phyloP scores from a whole-genome alignment of 2,888 invertebrate genomes.

The Drosophila paucipuncta region DNA sequence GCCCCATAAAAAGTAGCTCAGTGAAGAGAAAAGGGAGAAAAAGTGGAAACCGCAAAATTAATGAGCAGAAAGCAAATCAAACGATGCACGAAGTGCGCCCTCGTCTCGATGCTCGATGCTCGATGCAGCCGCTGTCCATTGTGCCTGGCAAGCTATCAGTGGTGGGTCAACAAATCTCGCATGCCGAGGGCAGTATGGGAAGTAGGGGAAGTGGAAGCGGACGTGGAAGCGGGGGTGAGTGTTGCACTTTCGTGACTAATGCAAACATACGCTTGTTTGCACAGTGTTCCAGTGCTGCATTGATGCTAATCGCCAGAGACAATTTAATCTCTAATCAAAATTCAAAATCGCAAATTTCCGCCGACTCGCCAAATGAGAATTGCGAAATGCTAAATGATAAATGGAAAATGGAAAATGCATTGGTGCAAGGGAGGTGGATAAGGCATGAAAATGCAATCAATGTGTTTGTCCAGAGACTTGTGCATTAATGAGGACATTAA shows the following conservation, averaged over 20 bases:
- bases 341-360: constrained; percentile 78
- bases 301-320: constrained; percentile 80
- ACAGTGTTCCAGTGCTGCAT: constrained; percentile 50
- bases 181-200: neutral
- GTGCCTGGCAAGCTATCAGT: constrained; percentile 17
- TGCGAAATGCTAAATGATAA: constrained; percentile 42
- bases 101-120: constrained; percentile 5
- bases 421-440: neutral
- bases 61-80: constrained; percentile 76
- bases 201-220: neutral
- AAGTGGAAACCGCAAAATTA: constrained; percentile 73
- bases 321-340: constrained; percentile 82
- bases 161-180: constrained; percentile 49
- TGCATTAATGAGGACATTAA: constrained; percentile 63
- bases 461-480: constrained; percentile 33
- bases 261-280: constrained; percentile 81
- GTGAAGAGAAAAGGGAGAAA: constrained; percentile 22
- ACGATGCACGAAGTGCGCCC: constrained; percentile 65
- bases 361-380: constrained; percentile 56
- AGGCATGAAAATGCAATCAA: constrained; percentile 62
- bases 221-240: constrained; percentile 5
- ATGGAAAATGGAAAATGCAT: constrained; percentile 24
- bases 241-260: constrained; percentile 63
- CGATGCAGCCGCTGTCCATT: constrained; percentile 4
- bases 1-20: constrained; percentile 33